These are phyloP conservation scores for Litocranius walleri DNA, from an alignment of 2,113 vertebrate genomes.

Conservation along the genomic window DNA sequence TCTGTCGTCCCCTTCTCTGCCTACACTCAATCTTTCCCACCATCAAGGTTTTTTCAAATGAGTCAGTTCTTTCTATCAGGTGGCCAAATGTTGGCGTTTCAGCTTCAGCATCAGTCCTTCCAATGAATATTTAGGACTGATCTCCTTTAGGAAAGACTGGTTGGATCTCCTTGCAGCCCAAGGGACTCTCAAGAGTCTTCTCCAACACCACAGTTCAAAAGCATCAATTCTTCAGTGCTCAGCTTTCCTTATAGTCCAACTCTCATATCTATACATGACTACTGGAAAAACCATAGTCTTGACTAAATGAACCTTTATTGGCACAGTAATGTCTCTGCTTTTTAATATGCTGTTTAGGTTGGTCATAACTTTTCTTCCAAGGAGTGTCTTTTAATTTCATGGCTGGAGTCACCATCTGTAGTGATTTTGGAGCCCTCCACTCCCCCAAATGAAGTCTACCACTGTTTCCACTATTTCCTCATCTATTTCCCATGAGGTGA, in stretches of 20 bases:
- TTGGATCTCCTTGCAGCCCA: neutral
- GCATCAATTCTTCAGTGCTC: too few species aligned
- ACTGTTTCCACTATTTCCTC: neutral
- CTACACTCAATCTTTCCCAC: neutral
- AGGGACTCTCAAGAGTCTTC: neutral
- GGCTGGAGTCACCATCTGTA: neutral
- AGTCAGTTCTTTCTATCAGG: neutral
- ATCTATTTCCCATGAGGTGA: neutral
- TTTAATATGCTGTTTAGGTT: too few species aligned
- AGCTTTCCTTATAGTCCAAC: too few species aligned
- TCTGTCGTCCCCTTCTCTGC: neutral
- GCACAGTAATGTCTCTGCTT: too few species aligned
- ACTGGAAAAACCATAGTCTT: too few species aligned
- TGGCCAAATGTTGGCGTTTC: neutral
- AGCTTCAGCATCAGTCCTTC: neutral
- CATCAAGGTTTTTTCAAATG: neutral
- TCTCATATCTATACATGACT: too few species aligned
- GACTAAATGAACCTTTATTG: too few species aligned
- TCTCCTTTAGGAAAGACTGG: neutral
- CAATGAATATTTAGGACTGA: neutral
- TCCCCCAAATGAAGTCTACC: neutral
- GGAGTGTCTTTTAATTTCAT: neutral
- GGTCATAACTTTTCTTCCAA: too few species aligned
- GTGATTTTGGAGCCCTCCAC: neutral
- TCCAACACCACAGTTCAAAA: too few species aligned